Base-by-base conservation (phyloP, 2,888 invertebrate species). In the Opisthograptis luteolata region DNA sequence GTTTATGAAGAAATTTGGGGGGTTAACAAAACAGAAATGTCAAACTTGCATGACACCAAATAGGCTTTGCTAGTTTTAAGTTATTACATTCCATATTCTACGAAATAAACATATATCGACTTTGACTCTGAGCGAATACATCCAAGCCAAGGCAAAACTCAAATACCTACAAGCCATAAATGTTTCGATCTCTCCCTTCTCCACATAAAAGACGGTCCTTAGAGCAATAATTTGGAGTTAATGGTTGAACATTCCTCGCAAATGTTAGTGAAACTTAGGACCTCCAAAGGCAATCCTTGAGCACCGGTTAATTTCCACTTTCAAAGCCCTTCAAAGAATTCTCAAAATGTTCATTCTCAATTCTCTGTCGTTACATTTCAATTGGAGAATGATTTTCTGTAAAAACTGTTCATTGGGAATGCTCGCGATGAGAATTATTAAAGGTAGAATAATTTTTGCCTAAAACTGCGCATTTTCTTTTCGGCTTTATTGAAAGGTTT, bases 281-380 rank as follows among this genome's bases (percentile, higher is more conserved):
- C 58, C 58, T 46, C 46, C 40, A 42, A 50, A 30, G 35, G 36
- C 56, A 40, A 46, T 63, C 64, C 58, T 68, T 66, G 65, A 46
- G 60, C 58, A 50, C 57, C 58, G 51, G 67, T 68, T 72, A 67
- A 75, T 73, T 69, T 66, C 59, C 60, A 51, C 55, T 61, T 48
- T 49, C 42, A 35, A 60, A 60, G 50, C 55, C 56, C 55, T 58
- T 58, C 44, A 52, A 68, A 68, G 55, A 66, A 65, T 60, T 63
- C 53, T 54, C 40, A 67, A 77, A 70, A 70, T 68, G 64, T 67
- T 70, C 67, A 65, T 65, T 69, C 62, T 45, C 57, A 44, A 66
- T 66, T 66, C 58, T 51, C 32, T 55, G 54, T 57, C 64, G 40
- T 44, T 64, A 48, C 48, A 40, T 62, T 69, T 67, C 66, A 68